Conservation (phyloP, 2,797 vertebrate species). For the Poecilia wingei region DNA sequence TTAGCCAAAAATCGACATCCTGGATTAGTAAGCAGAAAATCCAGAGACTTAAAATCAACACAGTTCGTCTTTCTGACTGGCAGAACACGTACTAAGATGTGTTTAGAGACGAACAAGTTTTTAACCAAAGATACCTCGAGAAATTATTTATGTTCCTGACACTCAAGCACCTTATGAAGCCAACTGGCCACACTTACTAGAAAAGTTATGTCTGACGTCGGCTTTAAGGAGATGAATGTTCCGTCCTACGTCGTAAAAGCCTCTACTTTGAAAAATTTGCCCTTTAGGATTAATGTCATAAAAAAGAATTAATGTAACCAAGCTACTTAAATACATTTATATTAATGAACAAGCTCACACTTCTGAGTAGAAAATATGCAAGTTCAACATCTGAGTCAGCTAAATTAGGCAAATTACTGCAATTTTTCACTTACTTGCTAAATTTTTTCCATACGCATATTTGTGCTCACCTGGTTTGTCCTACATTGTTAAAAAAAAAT, state of each 20-base stretch:
- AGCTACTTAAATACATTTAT: not conserved
- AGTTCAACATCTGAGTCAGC: not conserved
- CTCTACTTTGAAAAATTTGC: not conserved
- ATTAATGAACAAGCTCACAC: not conserved
- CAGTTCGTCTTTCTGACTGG: constrained; percentile 18
- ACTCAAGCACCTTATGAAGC: not conserved
- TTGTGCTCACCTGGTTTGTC: not conserved
- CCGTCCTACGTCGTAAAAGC: not conserved
- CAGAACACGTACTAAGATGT: not conserved
- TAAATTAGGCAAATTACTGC: not conserved
- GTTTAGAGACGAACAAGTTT: not conserved
- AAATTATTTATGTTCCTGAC: not conserved
- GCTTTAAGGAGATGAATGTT: not conserved
- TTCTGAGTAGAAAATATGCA: not conserved
- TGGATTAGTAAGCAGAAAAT: constrained; percentile 36
- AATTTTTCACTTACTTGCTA: not conserved
- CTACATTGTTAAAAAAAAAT: not conserved
- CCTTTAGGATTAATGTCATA: not conserved
- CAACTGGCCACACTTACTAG: not conserved
- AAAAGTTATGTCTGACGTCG: not conserved
- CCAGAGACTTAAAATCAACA: constrained; percentile 34
- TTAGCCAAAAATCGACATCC: constrained; percentile 41
- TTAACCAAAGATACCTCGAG: not conserved
- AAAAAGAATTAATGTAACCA: not conserved
- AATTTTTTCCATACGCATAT: not conserved